These are phyloP conservation scores for Thamnaconus septentrionalis DNA, from an alignment of 2,113 vertebrate species.

Conservation along the genomic window DNA sequence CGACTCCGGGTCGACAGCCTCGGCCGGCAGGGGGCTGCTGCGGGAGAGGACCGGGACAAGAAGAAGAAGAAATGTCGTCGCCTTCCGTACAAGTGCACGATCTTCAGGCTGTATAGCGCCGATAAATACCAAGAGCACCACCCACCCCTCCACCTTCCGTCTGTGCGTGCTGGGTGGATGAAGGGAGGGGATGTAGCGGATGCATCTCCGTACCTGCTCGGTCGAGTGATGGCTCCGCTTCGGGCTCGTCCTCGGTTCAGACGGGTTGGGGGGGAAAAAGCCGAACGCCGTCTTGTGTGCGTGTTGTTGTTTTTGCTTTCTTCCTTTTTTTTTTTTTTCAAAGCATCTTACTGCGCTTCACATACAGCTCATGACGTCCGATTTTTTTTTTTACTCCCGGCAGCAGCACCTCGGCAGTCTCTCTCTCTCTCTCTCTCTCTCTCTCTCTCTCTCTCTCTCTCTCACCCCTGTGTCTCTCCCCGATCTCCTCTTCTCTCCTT, in stretches of 20 bases:
- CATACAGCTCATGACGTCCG: slow-evolving; percentile 74
- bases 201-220: slow-evolving; percentile 63
- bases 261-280: slow-evolving; percentile 29
- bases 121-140: slow-evolving; percentile 35
- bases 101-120: slow-evolving; percentile 11
- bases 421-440: slow-evolving; percentile 39
- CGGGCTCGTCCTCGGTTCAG: slow-evolving; percentile 60
- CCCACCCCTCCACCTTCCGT: slow-evolving; percentile 22
- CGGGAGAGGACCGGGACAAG: too few relatives aligned
- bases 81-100: too few relatives aligned
- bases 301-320: too few relatives aligned
- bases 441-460: slow-evolving; percentile 39
- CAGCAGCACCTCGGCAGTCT: slow-evolving; percentile 54
- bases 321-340: background rate
- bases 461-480: slow-evolving; percentile 4
- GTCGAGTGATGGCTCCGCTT: slow-evolving; percentile 57
- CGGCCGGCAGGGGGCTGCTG: too few relatives aligned
- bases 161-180: slow-evolving; percentile 2
- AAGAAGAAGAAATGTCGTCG: too few relatives aligned
- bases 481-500: slow-evolving; percentile 9
- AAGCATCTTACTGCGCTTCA: slow-evolving; percentile 72
- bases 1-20: too few relatives aligned
- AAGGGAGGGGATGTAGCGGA: slow-evolving; percentile 7
- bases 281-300: slow-evolving; percentile 34
- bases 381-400: slow-evolving; percentile 20